phyloP scores from a whole-genome alignment of 1,140 invertebrate genomes.

The Heliconius nattereri region DNA sequence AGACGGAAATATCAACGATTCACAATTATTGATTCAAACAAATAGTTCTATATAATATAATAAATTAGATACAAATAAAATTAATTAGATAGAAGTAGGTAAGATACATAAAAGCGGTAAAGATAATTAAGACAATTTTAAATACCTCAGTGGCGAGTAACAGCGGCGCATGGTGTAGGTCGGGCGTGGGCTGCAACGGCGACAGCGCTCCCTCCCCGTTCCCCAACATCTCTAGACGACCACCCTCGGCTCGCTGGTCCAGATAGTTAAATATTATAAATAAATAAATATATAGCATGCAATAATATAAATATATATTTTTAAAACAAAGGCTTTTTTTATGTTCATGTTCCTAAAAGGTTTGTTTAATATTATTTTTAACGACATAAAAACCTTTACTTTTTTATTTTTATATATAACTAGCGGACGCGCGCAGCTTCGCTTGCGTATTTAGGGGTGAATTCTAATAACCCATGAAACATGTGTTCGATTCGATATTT shows the following conservation, averaged over 20 bases:
- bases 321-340: too few relatives aligned
- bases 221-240: slow-evolving; percentile 60
- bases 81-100: too few relatives aligned
- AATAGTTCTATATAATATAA: not conserved
- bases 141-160: slow-evolving; percentile 64
- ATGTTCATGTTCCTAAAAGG: too few relatives aligned
- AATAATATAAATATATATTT: too few relatives aligned
- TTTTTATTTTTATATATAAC: too few relatives aligned
- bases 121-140: not conserved
- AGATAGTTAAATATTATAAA: not conserved
- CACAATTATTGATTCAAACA: not conserved
- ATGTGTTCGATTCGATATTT: too few relatives aligned
- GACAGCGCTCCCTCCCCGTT: slow-evolving; percentile 61
- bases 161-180: slow-evolving; percentile 67
- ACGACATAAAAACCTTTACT: too few relatives aligned
- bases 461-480: too few relatives aligned
- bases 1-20: not conserved
- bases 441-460: too few relatives aligned
- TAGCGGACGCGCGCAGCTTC: too few relatives aligned
- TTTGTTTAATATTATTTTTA: too few relatives aligned
- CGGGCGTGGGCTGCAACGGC: slow-evolving; percentile 59
- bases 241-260: slow-evolving; percentile 59
- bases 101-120: not conserved
- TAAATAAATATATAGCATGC: not conserved
- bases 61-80: not conserved